Evolutionary conservation across 2,113 vertebrate genomes (phyloP), one percentile per base, ranked within the genome.

Genomic region (Alexandromys fortis): DNA sequence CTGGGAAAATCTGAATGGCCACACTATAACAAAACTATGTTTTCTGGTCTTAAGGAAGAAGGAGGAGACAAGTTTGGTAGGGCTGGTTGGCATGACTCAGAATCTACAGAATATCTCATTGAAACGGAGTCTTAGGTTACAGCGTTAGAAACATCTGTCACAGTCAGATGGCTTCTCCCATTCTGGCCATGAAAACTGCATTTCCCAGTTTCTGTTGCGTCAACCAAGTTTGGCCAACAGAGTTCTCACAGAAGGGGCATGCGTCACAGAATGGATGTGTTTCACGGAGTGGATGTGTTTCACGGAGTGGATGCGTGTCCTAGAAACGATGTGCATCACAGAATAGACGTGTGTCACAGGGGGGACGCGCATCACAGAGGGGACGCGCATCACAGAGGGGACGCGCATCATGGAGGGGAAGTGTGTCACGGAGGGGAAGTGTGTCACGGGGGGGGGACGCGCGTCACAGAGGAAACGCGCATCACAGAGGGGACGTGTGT

Each of bases 111-210:
- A 26, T 24, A 73, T 82, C 90, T 91, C 21, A 16, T 77, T 93
- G 52, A 89, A 77, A 91, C 17, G 89, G 33, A 91, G 45, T 88
- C 76, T 91, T 91, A 79, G 28, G 42, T 79, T 87, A 47, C 24
- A 1, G 38, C 52, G n/a, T 47, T 90, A 77, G 89, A 94, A 14
- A 17, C 55, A 58, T 58, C 17, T 58, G 55, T 58, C 55, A 58
- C 55, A 58, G 55, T 58, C 55, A 58, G 16, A 19, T 0, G 55
- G 55, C 55, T 63, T 47, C 33, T 87, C 30, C 49, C 35, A n/a
- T 49, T 89, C 42, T 12, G 63, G 21, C 2, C 35, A 95, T 22
- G 78, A 4, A 73, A 4, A 77, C 0, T 24, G 2, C 21, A 11
- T 78, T 55, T 93, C 52, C 24, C 45, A 14, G 6, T 52, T 5